These are phyloP conservation scores for Chiropotes sagulatus DNA, from an alignment of 2,797 vertebrate genomes.

Conservation along the genomic window DNA sequence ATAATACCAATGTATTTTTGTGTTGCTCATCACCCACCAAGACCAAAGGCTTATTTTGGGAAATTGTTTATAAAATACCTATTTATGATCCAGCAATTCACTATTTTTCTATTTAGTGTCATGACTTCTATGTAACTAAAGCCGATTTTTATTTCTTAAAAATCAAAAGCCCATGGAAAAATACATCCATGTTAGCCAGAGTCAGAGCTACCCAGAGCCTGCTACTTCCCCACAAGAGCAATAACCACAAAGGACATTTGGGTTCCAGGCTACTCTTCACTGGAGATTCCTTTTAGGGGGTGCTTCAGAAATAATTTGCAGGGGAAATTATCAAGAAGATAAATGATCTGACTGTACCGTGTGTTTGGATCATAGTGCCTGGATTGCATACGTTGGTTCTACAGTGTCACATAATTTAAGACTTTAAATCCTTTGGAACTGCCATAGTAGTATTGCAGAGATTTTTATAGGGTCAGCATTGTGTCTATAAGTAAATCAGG, in stretches of 20 bases:
- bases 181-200: not conserved
- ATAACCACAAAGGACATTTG: not conserved
- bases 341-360: accelerated
- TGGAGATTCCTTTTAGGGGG: not conserved
- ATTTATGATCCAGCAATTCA: not conserved
- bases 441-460: not conserved
- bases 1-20: not conserved
- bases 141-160: not conserved
- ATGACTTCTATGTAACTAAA: not conserved
- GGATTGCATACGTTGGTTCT: not conserved
- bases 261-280: not conserved
- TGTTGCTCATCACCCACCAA: not conserved
- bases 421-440: not conserved
- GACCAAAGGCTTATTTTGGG: not conserved
- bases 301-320: not conserved
- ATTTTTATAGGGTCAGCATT: not conserved
- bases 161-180: not conserved
- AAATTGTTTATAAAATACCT: not conserved
- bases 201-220: not conserved
- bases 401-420: not conserved
- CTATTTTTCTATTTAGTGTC: not conserved
- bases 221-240: not conserved
- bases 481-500: not conserved
- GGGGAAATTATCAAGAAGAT: not conserved
- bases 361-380: not conserved